These are phyloP conservation scores for Pycnonotus jocosus DNA, from an alignment of 2,113 vertebrate species.

Conservation along the genomic window DNA sequence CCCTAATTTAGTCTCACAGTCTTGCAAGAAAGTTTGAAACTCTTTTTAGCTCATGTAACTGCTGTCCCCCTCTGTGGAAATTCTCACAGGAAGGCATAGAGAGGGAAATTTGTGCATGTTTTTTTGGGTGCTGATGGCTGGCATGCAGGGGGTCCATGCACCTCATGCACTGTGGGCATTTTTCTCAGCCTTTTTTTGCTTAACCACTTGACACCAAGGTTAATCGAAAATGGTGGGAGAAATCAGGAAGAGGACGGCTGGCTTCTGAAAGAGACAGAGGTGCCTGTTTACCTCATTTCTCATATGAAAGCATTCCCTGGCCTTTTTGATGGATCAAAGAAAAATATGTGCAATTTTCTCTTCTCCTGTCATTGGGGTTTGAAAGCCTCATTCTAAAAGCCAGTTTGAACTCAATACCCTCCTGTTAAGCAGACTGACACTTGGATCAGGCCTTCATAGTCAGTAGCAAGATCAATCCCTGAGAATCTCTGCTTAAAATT, in stretches of 20 bases:
- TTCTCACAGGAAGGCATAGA: neutral
- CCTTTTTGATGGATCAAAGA: neutral
- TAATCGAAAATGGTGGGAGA: neutral
- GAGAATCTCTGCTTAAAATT: neutral
- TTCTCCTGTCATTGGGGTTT: neutral
- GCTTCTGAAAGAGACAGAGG: neutral
- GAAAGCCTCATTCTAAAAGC: neutral
- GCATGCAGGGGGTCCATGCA: neutral
- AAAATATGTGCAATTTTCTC: neutral
- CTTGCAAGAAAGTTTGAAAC: neutral
- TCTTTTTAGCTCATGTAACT: neutral
- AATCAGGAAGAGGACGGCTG: neutral
- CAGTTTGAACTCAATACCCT: neutral
- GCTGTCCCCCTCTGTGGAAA: neutral
- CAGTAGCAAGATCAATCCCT: neutral
- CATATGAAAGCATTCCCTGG: neutral
- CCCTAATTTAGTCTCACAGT: rapidly evolving
- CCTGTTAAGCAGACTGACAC: neutral
- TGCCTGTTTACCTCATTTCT: neutral
- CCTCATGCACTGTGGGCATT: rapidly evolving
- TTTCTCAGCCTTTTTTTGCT: neutral
- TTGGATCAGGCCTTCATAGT: neutral
- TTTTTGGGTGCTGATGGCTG: neutral
- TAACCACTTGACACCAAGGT: neutral
- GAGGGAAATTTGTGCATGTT: neutral